Conservation (phyloP, 1,140 invertebrate genomes). For the Calliphora vicina region DNA sequence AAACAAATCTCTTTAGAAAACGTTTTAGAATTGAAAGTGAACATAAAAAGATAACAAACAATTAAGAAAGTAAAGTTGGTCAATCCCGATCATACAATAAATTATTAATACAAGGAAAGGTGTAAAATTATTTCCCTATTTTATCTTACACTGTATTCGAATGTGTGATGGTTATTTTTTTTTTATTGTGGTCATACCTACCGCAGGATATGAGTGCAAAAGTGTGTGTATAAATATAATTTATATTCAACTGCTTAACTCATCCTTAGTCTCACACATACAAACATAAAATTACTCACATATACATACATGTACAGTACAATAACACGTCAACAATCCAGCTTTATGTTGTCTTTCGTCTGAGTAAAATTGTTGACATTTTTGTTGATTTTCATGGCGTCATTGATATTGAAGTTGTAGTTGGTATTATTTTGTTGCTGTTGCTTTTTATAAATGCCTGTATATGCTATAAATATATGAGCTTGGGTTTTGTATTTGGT, state of each 20-base stretch:
- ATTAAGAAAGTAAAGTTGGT: too few species aligned
- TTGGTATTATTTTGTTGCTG: too few species aligned
- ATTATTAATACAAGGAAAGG: too few species aligned
- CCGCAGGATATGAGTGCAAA: not conserved
- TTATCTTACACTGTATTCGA: not conserved
- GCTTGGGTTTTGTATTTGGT: not conserved
- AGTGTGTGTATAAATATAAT: not conserved
- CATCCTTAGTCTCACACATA: not conserved
- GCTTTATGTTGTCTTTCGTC: not conserved
- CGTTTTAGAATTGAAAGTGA: too few species aligned
- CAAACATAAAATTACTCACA: not conserved
- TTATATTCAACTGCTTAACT: not conserved
- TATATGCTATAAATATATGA: not conserved
- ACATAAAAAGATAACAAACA: too few species aligned
- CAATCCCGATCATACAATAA: too few species aligned
- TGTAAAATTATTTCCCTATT: too few species aligned
- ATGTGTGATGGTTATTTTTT: not conserved
- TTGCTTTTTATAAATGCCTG: not conserved
- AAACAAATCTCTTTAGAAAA: too few species aligned
- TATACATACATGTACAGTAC: not conserved
- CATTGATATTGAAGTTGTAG: not conserved
- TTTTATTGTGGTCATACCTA: not conserved
- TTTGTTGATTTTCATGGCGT: slow-evolving; percentile 1
- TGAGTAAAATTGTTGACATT: not conserved
- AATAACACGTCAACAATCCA: not conserved